Conservation (phyloP, 2,113 vertebrate species). For the Amphilophus citrinellus region DNA sequence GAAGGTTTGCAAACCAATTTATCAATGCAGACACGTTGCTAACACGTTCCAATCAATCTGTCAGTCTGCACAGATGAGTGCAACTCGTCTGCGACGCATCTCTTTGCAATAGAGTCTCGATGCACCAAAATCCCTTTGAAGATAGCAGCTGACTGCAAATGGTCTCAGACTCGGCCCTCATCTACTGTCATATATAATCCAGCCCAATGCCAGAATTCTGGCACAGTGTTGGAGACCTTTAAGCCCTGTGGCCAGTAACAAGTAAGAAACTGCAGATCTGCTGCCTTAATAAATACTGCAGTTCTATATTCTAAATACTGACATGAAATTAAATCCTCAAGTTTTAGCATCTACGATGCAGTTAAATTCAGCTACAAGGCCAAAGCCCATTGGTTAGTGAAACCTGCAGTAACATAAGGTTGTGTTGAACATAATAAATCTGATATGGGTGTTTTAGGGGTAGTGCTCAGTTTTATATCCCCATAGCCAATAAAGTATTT, state of each 20-base stretch:
- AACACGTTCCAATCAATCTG: too few relatives aligned
- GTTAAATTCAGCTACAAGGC: neutral
- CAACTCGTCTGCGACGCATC: neutral
- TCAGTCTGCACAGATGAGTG: neutral
- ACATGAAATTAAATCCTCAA: neutral
- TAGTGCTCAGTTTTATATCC: constrained; percentile 17
- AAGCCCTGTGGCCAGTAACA: constrained; percentile 9
- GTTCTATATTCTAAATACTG: neutral
- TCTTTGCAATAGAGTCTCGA: neutral
- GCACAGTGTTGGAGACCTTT: neutral
- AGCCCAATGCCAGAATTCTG: neutral
- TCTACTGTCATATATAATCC: neutral
- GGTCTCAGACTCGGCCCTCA: neutral
- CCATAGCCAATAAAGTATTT: constrained; percentile 15
- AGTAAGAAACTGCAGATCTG: constrained; percentile 48
- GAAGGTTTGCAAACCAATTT: neutral
- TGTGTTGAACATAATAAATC: constrained; percentile 29
- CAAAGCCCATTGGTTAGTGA: neutral
- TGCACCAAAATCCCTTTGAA: neutral
- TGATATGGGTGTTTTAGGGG: neutral
- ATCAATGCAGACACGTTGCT: neutral
- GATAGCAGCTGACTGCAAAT: neutral
- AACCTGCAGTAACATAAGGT: neutral
- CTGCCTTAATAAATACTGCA: neutral
- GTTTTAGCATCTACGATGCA: neutral